phyloP scores from a whole-genome alignment of 2,797 vertebrate genomes.

The Mus caroli region DNA sequence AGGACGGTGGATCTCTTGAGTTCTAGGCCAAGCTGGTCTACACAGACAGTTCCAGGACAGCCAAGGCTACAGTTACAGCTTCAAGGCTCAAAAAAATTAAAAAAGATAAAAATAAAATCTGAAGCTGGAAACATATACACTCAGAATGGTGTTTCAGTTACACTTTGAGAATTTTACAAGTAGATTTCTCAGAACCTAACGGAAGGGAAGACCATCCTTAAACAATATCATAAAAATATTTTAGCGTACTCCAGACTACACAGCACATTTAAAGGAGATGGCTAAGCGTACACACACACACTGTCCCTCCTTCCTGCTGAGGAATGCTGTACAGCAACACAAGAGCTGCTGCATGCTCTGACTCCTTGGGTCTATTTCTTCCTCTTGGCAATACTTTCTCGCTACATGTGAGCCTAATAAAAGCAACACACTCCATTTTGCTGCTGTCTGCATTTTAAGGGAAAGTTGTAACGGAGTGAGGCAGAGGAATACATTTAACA shows the following conservation, averaged over 20 bases:
- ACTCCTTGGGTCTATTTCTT: background rate
- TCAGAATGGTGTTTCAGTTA: background rate
- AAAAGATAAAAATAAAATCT: background rate
- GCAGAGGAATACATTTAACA: background rate
- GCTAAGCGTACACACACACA: background rate
- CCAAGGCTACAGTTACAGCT: background rate
- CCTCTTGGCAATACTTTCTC: background rate
- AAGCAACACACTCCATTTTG: background rate
- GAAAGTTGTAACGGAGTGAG: conserved; percentile 18
- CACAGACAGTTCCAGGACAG: background rate
- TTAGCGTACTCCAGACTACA: background rate
- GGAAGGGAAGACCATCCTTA: background rate
- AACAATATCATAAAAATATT: background rate
- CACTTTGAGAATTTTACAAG: background rate
- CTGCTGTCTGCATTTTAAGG: background rate
- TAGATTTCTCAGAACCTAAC: conserved; percentile 25
- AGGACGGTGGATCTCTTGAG: background rate
- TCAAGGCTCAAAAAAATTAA: background rate
- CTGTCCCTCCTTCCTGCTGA: too few species aligned
- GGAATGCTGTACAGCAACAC: background rate
- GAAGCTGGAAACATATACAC: background rate
- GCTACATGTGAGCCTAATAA: conserved; percentile 25
- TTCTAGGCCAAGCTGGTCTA: background rate
- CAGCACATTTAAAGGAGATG: background rate
- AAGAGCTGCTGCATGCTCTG: background rate